These are phyloP conservation scores for Eublepharis macularius DNA, from an alignment of 2,113 vertebrate genomes.

Conservation along the genomic window DNA sequence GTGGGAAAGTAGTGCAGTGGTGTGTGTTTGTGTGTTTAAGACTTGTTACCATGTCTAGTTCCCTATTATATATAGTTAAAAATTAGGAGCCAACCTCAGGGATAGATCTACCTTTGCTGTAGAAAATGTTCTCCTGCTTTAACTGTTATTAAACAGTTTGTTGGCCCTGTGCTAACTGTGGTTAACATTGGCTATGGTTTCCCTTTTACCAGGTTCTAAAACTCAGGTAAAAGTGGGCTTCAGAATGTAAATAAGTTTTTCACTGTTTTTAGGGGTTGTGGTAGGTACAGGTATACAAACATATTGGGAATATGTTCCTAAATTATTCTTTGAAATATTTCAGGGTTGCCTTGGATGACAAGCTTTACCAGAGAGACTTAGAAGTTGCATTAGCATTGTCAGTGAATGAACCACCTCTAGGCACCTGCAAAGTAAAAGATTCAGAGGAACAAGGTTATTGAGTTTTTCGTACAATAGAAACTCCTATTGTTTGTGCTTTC, in stretches of 20 bases:
- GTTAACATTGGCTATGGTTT: too few species aligned
- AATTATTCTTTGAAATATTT: conserved; percentile 5
- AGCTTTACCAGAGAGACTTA: conserved; percentile 81
- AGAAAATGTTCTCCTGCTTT: background rate
- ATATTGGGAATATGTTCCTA: background rate
- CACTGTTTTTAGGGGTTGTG: background rate
- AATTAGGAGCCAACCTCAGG: background rate
- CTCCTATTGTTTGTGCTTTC: background rate
- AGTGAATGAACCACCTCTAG: conserved; percentile 54
- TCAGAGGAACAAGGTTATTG: conserved; percentile 59
- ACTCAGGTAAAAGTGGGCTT: background rate
- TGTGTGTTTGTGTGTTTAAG: background rate
- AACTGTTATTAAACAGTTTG: background rate
- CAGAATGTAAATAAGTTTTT: background rate
- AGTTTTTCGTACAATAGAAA: background rate
- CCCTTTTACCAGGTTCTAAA: background rate
- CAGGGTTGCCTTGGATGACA: conserved; percentile 85
- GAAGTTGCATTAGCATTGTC: conserved; percentile 89
- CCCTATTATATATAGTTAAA: background rate
- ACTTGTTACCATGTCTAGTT: background rate
- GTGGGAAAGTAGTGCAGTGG: background rate
- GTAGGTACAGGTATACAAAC: too few species aligned
- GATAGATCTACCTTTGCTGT: background rate
- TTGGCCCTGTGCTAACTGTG: too few species aligned
- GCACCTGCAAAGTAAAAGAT: conserved; percentile 46